These are phyloP conservation scores for Melanchra persicariae DNA, from an alignment of 2,888 invertebrate genomes.

Conservation along the genomic window DNA sequence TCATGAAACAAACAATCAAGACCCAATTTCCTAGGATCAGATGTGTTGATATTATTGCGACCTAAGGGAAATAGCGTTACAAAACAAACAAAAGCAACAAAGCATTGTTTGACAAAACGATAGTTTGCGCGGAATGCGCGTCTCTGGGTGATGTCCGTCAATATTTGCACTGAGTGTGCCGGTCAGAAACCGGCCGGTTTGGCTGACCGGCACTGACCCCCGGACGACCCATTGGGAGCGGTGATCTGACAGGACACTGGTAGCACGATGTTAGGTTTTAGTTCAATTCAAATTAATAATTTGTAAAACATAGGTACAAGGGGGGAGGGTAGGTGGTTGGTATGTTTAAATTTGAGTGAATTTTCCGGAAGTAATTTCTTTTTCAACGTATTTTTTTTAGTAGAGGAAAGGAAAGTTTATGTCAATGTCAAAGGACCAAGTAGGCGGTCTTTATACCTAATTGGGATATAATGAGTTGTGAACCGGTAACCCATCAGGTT, in stretches of 20 bases:
- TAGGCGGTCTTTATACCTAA: neutral
- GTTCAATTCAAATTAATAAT: too few species aligned
- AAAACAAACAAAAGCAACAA: constrained; percentile 1
- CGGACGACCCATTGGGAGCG: constrained; percentile 43
- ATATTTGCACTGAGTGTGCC: constrained; percentile 40
- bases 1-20: neutral
- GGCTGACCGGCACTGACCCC: constrained; percentile 3
- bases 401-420: neutral
- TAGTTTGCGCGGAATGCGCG: constrained; percentile 44
- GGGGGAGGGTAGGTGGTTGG: too few species aligned
- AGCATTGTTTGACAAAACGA: constrained; percentile 23
- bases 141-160: constrained; percentile 32
- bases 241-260: constrained; percentile 34
- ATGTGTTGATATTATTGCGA: neutral
- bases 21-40: neutral
- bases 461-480: neutral
- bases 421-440: neutral
- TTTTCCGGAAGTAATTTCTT: neutral
- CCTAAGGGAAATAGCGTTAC: constrained; percentile 5
- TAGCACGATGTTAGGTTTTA: neutral
- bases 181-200: constrained; percentile 7
- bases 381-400: neutral
- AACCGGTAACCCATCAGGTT: neutral
- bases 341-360: too few species aligned
- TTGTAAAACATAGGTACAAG: too few species aligned